These are phyloP conservation scores for Caenorhabditis panamensis DNA, from an alignment of 2,888 invertebrate species.

Conservation along the genomic window DNA sequence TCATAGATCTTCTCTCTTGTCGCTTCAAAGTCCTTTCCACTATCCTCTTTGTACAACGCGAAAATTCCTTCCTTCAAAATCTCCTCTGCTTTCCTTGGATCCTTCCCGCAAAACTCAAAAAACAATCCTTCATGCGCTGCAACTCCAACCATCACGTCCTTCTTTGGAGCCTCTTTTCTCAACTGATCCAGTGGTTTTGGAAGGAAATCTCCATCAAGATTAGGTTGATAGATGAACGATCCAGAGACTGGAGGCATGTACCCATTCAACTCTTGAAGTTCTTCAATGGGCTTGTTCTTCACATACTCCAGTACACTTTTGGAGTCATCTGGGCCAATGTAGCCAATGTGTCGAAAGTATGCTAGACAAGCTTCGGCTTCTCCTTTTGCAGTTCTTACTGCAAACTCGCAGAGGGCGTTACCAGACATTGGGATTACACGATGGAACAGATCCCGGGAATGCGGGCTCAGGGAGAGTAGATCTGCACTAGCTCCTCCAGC, in stretches of 20 bases:
- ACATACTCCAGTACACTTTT: constrained; percentile 50
- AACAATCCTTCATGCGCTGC: constrained; percentile 49
- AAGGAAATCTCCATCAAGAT: constrained; percentile 61
- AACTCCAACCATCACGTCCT: constrained; percentile 33
- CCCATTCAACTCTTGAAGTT: constrained; percentile 32
- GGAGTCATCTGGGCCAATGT: constrained; percentile 29
- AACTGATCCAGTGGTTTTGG: constrained; percentile 48
- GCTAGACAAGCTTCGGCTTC: constrained; percentile 49
- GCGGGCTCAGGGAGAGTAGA: constrained; percentile 68
- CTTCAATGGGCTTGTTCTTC: constrained; percentile 39
- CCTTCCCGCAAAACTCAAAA: constrained; percentile 10
- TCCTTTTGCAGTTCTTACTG: constrained; percentile 33
- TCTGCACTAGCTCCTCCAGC: constrained; percentile 73
- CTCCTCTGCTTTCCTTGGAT: constrained; percentile 5
- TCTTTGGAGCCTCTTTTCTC: constrained; percentile 49
- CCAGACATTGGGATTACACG: constrained; percentile 61
- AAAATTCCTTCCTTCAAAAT: constrained; percentile 14
- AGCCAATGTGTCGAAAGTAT: constrained; percentile 62
- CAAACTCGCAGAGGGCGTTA: constrained; percentile 61
- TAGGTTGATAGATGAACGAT: constrained; percentile 64
- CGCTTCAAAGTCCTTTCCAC: constrained; percentile 18
- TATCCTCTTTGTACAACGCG: constrained; percentile 27
- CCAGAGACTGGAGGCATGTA: constrained; percentile 36
- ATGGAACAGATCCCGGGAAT: constrained; percentile 57
- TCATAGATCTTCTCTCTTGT: constrained; percentile 49